A percentile compares a stretch with the other conserved stretches of the same genome.
These are phyloP conservation scores for Lepisosteus oculatus DNA, from an alignment of 2,113 vertebrate genomes.

Conservation along the genomic window DNA sequence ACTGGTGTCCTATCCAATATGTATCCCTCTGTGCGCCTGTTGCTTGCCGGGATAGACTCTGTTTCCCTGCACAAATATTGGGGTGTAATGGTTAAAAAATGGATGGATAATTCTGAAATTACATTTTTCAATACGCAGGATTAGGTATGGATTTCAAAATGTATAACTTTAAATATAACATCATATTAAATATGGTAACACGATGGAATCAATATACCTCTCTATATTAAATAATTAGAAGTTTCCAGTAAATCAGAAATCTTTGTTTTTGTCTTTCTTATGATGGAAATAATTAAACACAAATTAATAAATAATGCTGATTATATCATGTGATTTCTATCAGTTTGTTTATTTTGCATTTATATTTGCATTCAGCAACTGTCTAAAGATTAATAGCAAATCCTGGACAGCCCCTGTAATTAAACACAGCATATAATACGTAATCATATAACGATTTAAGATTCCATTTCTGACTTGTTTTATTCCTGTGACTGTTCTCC, in stretches of 20 bases:
- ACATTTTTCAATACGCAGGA: too few species aligned
- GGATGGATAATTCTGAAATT: too few species aligned
- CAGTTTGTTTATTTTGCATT: constrained; percentile 23
- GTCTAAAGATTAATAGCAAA: constrained; percentile 59
- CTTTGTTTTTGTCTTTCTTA: constrained; percentile 31
- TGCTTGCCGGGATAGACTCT: too few species aligned
- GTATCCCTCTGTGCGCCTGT: too few species aligned
- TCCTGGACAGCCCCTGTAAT: constrained; percentile 73
- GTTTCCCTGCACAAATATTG: too few species aligned
- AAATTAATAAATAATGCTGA: constrained; percentile 55
- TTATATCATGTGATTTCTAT: constrained; percentile 46
- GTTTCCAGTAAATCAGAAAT: constrained; percentile 19
- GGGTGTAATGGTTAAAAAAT: too few species aligned
- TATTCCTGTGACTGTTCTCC: constrained; percentile 78
- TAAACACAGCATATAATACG: constrained; percentile 73
- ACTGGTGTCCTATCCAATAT: too few species aligned
- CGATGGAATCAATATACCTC: too few species aligned
- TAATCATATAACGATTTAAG: constrained; percentile 59
- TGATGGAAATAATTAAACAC: constrained; percentile 39
- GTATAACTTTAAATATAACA: too few species aligned
- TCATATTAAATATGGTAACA: too few species aligned
- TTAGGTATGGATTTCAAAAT: too few species aligned
- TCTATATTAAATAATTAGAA: too few species aligned
- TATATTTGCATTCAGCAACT: constrained; percentile 25
- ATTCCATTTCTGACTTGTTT: constrained; percentile 68